Percentiles rank a stretch among this genome's conserved stretches.
These are phyloP conservation scores for Arothron firmamentum DNA, from an alignment of 2,113 vertebrate genomes.

Conservation along the genomic window DNA sequence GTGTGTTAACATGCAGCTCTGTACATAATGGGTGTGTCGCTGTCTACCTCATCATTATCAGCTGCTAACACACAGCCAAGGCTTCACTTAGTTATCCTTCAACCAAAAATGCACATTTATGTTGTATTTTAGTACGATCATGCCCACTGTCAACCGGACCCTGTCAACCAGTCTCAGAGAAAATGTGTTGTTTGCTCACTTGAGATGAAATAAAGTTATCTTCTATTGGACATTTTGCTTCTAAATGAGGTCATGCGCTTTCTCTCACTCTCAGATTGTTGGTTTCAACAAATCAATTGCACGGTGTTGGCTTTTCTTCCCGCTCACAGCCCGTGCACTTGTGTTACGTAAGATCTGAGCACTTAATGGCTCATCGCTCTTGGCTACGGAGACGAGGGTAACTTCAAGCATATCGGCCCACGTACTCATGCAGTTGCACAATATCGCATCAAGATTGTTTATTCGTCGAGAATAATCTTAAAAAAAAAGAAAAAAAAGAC, in stretches of 20 bases:
- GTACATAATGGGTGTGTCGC: conserved; percentile 65
- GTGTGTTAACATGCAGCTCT: conserved; percentile 56
- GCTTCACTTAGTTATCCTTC: conserved; percentile 66
- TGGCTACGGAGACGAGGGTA: conserved; percentile 50
- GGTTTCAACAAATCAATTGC: conserved; percentile 49
- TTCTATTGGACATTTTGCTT: conserved; percentile 60
- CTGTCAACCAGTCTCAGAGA: conserved; percentile 39
- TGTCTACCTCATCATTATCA: conserved; percentile 79
- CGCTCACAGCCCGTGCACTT: conserved; percentile 41
- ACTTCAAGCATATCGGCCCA: conserved; percentile 51
- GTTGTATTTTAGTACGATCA: conserved; percentile 37
- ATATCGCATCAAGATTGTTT: conserved; percentile 41
- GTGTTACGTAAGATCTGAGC: conserved; percentile 62
- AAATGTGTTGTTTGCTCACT: conserved; percentile 60
- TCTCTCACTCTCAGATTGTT: conserved; percentile 21
- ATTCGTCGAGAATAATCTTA: background rate
- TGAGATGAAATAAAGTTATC: conserved; percentile 75
- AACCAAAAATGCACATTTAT: conserved; percentile 62
- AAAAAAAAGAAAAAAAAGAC: background rate
- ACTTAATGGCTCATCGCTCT: conserved; percentile 49
- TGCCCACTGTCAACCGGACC: conserved; percentile 50
- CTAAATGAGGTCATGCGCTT: conserved; percentile 52
- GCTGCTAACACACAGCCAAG: conserved; percentile 72
- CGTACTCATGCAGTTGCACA: conserved; percentile 64
- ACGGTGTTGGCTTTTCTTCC: conserved; percentile 49